A percentile compares a stretch with the other conserved stretches of the same genome.
Conservation (phyloP, 2,888 invertebrate genomes). For the Drosophila tripunctata region DNA sequence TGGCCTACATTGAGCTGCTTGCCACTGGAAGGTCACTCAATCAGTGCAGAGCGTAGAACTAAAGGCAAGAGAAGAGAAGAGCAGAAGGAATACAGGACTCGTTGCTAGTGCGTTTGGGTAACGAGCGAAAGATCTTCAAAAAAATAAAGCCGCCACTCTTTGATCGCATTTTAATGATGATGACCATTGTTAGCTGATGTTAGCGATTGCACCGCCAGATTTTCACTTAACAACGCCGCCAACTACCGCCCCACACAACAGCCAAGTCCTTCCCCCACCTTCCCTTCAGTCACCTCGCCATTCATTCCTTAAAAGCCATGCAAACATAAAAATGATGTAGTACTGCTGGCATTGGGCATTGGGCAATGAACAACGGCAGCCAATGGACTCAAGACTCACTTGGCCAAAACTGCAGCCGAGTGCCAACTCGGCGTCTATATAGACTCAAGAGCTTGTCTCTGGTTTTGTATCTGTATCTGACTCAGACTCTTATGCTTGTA, state of each 20-base stretch:
- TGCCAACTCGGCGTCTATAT: conserved; percentile 23
- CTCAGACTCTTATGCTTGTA: not conserved
- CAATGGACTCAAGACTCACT: conserved; percentile 29
- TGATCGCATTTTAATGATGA: conserved; percentile 84
- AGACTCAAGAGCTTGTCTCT: not conserved
- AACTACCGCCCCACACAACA: conserved; percentile 43
- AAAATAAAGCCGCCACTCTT: conserved; percentile 56
- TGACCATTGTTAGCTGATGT: conserved; percentile 84
- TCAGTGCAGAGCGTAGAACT: conserved; percentile 47
- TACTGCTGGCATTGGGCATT: conserved; percentile 17
- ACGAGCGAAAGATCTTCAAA: conserved; percentile 38
- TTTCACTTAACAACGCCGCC: conserved; percentile 79
- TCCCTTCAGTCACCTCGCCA: conserved; percentile 8
- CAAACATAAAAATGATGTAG: conserved; percentile 71
- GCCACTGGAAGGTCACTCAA: conserved; percentile 70
- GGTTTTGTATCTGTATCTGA: not conserved
- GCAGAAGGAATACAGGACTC: not conserved
- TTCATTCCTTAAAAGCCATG: conserved; percentile 58
- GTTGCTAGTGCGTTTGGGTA: conserved; percentile 2
- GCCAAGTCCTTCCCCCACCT: not conserved
- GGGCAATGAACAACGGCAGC: conserved; percentile 35
- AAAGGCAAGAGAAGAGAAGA: not conserved
- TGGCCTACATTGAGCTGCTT: conserved; percentile 60
- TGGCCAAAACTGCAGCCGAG: conserved; percentile 26
- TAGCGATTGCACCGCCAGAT: conserved; percentile 80